Conservation (phyloP, 2,888 invertebrate genomes). For the Branchellion lobata region DNA sequence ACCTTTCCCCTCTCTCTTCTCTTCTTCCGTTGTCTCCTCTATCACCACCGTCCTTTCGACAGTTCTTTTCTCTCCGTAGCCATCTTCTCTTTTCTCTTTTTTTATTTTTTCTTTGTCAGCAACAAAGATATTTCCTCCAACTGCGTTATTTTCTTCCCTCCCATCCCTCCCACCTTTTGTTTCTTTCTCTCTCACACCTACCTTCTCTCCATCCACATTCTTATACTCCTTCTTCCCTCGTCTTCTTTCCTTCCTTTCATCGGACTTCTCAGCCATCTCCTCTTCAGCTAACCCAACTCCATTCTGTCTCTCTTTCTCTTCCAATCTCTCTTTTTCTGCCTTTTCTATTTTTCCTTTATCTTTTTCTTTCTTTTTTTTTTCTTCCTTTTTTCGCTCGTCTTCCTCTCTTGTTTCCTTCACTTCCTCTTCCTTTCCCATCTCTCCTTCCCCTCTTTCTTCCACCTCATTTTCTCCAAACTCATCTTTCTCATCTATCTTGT, state of each 20-base stretch:
- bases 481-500: not conserved
- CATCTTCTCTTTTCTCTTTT: not conserved
- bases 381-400: not conserved
- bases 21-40: not conserved
- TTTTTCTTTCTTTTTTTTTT: not conserved
- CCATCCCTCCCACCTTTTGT: not conserved
- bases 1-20: not conserved
- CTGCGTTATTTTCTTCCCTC: not conserved
- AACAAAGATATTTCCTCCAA: not conserved
- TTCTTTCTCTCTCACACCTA: not conserved
- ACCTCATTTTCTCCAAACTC: not conserved
- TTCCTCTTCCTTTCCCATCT: not conserved
- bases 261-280: too few relatives aligned
- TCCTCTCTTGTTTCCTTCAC: not conserved
- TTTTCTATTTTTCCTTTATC: not conserved
- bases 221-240: not conserved
- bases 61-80: not conserved
- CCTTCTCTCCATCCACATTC: not conserved
- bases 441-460: not conserved
- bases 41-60: not conserved
- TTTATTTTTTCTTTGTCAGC: not conserved
- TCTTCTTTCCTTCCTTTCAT: not conserved
- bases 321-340: not conserved
- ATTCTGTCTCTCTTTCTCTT: not conserved
- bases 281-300: not conserved